A percentile compares a stretch with the other conserved stretches of the same genome.
Evolutionary conservation across 2,888 invertebrate species (phyloP).

Genomic region (Deroplatys truncata): DNA sequence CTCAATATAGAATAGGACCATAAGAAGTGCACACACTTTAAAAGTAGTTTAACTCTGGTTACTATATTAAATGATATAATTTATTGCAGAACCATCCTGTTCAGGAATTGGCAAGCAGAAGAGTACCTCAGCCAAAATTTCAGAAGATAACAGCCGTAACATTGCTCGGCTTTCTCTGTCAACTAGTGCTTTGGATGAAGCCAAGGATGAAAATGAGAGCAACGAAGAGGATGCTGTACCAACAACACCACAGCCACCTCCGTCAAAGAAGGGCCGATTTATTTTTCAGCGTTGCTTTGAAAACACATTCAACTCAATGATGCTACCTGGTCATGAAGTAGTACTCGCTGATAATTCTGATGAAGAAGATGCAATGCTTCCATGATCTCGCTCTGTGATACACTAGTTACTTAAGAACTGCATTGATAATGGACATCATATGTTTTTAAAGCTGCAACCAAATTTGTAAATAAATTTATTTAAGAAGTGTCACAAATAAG

Average conservation of each 20-base stretch:
- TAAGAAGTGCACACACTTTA: no score
- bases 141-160: not conserved
- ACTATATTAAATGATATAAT: no score
- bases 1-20: no score
- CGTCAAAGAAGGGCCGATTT: slow-evolving; percentile 54
- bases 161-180: not conserved
- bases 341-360: slow-evolving; percentile 72
- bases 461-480: not conserved
- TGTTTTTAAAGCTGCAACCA: not conserved
- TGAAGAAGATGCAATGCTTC: slow-evolving; percentile 43
- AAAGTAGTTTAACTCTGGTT: no score
- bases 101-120: not conserved
- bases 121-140: not conserved
- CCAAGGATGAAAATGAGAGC: not conserved
- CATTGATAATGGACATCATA: not conserved
- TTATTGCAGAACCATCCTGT: not conserved
- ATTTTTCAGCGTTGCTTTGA: slow-evolving; percentile 73
- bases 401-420: not conserved
- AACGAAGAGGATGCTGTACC: slow-evolving; percentile 51
- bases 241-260: slow-evolving; percentile 57
- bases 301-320: slow-evolving; percentile 61
- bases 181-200: not conserved
- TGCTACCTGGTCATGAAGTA: slow-evolving; percentile 51
- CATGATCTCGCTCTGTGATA: not conserved
- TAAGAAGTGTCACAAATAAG: not conserved